phyloP scores from a whole-genome alignment of 2,888 invertebrate species.

The Oscheius myriophilus region DNA sequence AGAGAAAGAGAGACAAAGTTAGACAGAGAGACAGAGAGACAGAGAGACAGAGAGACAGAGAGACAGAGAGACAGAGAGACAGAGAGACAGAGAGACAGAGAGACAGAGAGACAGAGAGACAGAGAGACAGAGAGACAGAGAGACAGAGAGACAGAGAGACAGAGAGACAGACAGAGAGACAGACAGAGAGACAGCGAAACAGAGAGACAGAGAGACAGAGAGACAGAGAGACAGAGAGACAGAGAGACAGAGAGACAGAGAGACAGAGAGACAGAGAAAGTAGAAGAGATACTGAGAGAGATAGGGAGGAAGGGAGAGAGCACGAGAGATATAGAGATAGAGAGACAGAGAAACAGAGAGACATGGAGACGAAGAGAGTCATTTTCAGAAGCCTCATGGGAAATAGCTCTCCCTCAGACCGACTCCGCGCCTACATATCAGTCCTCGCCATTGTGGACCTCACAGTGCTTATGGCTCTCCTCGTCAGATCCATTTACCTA shows the following conservation, averaged over 20 bases:
- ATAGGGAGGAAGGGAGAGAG: conserved; percentile 34
- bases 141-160: not conserved
- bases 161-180: too few relatives aligned
- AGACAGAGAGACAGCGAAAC: too few relatives aligned
- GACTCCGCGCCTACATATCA: conserved; percentile 65
- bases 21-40: conserved; percentile 7
- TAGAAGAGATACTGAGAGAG: too few relatives aligned
- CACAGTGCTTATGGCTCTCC: conserved; percentile 61
- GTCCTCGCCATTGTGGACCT: conserved; percentile 66
- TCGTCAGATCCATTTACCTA: conserved; percentile 59
- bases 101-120: too few relatives aligned
- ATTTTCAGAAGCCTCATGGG: conserved; percentile 42
- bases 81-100: not conserved
- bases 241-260: too few relatives aligned
- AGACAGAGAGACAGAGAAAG: too few relatives aligned
- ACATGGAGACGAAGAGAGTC: too few relatives aligned
- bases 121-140: too few relatives aligned
- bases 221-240: not conserved
- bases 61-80: too few relatives aligned
- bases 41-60: too few relatives aligned
- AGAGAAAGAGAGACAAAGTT: conserved; percentile 39
- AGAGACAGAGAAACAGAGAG: too few relatives aligned
- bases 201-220: not conserved
- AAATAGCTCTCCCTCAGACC: conserved; percentile 49
- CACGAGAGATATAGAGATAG: too few relatives aligned